These are phyloP conservation scores for Paracentrotus lividus DNA, from an alignment of 53 echinoderm and acorn worm species.

Conservation along the genomic window DNA sequence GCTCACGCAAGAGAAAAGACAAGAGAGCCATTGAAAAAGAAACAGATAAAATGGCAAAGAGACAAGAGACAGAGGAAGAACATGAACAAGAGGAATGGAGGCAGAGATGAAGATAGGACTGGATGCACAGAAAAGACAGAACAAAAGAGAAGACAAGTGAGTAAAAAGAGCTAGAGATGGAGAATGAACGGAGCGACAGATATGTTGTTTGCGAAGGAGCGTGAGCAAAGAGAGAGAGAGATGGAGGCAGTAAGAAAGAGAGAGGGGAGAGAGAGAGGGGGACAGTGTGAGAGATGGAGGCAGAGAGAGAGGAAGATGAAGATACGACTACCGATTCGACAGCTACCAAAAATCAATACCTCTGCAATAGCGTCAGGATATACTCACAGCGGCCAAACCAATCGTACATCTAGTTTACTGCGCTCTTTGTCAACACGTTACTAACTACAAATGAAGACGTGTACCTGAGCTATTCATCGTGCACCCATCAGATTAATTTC, in stretches of 20 bases:
- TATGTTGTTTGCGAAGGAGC: background rate
- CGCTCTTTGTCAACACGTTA: constrained; percentile 11
- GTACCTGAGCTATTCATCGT: too few relatives aligned
- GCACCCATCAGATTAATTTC: too few relatives aligned
- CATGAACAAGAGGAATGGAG: background rate
- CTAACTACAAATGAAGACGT: background rate
- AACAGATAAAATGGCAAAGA: background rate
- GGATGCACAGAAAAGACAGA: background rate
- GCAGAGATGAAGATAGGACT: background rate
- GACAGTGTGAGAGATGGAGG: background rate
- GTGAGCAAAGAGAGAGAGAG: background rate
- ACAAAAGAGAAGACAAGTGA: background rate
- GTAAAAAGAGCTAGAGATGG: background rate
- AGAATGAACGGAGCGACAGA: background rate
- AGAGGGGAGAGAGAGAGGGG: background rate
- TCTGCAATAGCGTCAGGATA: constrained; percentile 50
- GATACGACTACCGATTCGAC: constrained; percentile 51
- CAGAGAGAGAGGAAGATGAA: background rate
- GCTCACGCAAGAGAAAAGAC: background rate
- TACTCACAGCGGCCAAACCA: background rate
- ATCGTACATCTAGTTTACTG: background rate
- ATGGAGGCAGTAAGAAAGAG: background rate
- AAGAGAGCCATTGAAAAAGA: background rate
- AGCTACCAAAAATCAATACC: constrained; percentile 53
- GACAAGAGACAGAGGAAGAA: background rate